Evolutionary conservation across 2,797 vertebrate species (phyloP).

Genomic region (Numenius phaeopus): DNA sequence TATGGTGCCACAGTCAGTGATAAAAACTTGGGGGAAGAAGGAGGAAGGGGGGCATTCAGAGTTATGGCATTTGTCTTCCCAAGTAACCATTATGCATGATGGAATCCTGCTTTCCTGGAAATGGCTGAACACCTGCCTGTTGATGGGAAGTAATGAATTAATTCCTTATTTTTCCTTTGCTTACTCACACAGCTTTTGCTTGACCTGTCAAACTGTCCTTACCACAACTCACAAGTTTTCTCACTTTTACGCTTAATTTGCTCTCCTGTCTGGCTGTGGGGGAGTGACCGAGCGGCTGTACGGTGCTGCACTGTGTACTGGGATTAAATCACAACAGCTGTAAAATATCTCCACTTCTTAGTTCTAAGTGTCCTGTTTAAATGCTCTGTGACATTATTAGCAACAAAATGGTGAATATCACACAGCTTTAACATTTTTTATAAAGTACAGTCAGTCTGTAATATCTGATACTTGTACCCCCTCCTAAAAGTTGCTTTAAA

Average conservation of each 20-base stretch:
- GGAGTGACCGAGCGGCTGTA: not conserved
- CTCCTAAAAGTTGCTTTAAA: not conserved
- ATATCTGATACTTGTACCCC: not conserved
- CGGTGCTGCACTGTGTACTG: not conserved
- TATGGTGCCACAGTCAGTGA: not conserved
- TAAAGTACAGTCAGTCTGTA: too few species aligned
- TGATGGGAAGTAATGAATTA: fast-evolving
- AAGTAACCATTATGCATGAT: fast-evolving
- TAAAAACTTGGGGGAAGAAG: too few species aligned
- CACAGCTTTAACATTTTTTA: not conserved
- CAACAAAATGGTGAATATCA: not conserved
- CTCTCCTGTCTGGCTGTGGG: not conserved
- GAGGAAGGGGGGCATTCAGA: fast-evolving
- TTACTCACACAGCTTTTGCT: not conserved
- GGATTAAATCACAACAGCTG: not conserved
- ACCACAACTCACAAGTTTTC: too few species aligned
- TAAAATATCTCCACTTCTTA: not conserved
- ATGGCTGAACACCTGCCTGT: too few species aligned
- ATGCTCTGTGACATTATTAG: not conserved
- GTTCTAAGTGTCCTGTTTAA: not conserved
- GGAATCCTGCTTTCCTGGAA: not conserved
- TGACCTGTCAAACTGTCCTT: not conserved
- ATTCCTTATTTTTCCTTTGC: not conserved
- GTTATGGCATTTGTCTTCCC: not conserved
- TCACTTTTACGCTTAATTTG: not conserved